Evolutionary conservation across 1,140 invertebrate genomes (phyloP).

Genomic region (Pseudachorutes palmiensis): DNA sequence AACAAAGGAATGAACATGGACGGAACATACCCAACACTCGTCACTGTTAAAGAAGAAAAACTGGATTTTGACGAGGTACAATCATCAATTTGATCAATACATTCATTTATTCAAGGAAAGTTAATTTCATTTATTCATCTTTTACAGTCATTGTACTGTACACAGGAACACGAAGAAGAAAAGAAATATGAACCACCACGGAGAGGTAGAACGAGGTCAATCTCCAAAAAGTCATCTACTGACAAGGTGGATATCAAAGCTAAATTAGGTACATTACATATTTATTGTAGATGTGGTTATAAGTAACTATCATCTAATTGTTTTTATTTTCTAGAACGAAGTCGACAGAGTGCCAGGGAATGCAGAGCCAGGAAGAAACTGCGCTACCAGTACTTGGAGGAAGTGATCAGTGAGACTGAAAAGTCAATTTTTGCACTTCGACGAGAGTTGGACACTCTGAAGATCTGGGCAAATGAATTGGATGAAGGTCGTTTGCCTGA

Average conservation of each 20-base stretch:
- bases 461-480: constrained; percentile 62
- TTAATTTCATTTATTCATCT: constrained; percentile 13
- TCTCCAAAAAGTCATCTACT: constrained; percentile 62
- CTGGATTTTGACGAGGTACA: constrained; percentile 30
- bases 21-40: constrained; percentile 13
- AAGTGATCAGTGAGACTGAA: constrained; percentile 84
- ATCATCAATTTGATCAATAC: background rate
- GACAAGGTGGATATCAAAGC: constrained; percentile 90
- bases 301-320: background rate
- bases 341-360: constrained; percentile 91
- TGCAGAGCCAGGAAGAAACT: constrained; percentile 94
- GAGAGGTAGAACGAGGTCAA: constrained; percentile 65
- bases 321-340: constrained; percentile 60
- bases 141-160: background rate
- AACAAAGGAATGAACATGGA: constrained; percentile 22
- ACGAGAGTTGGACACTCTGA: constrained; percentile 84
- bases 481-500: constrained; percentile 69
- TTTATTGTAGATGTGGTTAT: background rate
- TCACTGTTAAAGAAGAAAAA: constrained; percentile 26
- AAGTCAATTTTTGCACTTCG: constrained; percentile 82
- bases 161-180: constrained; percentile 51
- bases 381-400: constrained; percentile 93
- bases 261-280: constrained; percentile 63
- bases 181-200: constrained; percentile 68
- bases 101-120: background rate